Evolutionary conservation across 1,140 invertebrate genomes (phyloP), one percentile per base, ranked within the genome.

Genomic region (Holcopasites calliopsidis): DNA sequence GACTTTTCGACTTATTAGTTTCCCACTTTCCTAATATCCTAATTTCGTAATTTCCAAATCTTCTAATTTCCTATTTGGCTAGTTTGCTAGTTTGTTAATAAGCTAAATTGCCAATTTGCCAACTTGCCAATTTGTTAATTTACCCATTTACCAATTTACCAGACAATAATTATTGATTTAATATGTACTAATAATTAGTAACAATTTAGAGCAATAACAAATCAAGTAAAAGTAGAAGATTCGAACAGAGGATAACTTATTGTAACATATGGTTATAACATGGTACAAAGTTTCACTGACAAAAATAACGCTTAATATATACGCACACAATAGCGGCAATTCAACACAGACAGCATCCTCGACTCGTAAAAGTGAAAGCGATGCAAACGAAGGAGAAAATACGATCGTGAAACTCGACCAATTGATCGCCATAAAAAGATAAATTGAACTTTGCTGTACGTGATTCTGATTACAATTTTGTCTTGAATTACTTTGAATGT

Each of bases 351-450:
- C 35, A 38, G 44, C 64, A 55, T 60, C 57, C 76, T 72, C 28
- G 18, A 50, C 77, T 83, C 76, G 71, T 85, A 85, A 85, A 85
- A 85, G 84, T 85, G 84, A 85, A 85, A 85, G 84, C 79, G 72
- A 78, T 76, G 54, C 64, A 80, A 80, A 55, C 82, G 71, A 82
- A 82, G 80, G 82, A 82, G 82, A 83, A 83, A 79, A 84, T 81
- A 76, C 47, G 55, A 72, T 69, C 38, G 71, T 47, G 57, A 75
- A 65, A 68, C 71, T 80, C 77, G 79, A 75, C 49, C 64, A 61
- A 68, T 70, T 71, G 78, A 78, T 73, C 65, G 80, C 57, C 50
- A 49, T 35, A 61, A 52, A 58, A 62, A 35, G 58, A 72, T 72
- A 49, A 72, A 72, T 62, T 62, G 69, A 47, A 13, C 47, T 72